Base-by-base conservation (phyloP, 2,797 vertebrate genomes). In the Huso huso region DNA sequence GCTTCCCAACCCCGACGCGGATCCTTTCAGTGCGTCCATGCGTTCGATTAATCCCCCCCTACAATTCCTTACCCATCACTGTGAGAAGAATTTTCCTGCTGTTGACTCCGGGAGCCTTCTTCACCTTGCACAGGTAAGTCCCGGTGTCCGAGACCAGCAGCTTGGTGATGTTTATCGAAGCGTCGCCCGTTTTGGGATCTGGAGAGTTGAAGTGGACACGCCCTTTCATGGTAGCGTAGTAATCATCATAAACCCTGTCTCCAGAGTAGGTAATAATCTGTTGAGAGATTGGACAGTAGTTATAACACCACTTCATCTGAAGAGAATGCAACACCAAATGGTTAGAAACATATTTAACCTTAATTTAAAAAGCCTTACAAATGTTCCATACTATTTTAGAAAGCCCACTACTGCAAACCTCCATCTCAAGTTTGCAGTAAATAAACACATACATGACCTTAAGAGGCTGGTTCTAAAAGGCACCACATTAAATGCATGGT, bases 51-150 rank as follows among this genome's bases (percentile, higher is more conserved):
- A 37, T 5, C 37, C 37, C 37, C 63, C 10, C 7, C 37, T 11
- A 6, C 1, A 11, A 10, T 15, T 23, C 66, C 92, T 93, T 84
- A 99, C 96, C 92, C 83, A 95, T 93, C 74, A 99, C 96, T 1
- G 77, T 90, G 37, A 99, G 87, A 11, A 83, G 79, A 71, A 94
- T 82, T 81, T 96, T 98, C 75, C 74, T 89, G 85, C 88, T 95
- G 66, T 81, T 68, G 68, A 94, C 86, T 11, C 94, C 95, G 0
- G 96, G 96, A 59, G 88, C 89, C 75, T 98, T 99, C 80, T 96
- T 98, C 73, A 98, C 94, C 80, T 95, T 98, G 78, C 96, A 98
- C 70, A 96, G 94, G 63, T 96, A 99, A 0, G 89, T 93, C 49
- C 94, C 94, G 0, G 93, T 91, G 79, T 99, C 96, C 0, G 88